A percentile compares a stretch with the other conserved stretches of the same genome.
These are phyloP conservation scores for Tachysurus fulvidraco DNA, from an alignment of 2,113 vertebrate genomes.

Conservation along the genomic window DNA sequence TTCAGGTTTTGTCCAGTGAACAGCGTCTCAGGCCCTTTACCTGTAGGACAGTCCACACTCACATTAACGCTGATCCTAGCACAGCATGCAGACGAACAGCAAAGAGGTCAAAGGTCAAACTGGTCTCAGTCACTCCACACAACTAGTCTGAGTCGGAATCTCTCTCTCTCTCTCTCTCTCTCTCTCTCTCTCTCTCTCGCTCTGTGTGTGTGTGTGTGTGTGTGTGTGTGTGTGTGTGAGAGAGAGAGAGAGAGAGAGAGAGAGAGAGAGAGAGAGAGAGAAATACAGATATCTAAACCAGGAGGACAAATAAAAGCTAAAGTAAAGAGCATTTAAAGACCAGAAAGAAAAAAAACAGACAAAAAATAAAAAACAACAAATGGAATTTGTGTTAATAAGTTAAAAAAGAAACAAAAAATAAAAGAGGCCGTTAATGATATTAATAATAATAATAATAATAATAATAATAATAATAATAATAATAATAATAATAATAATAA, in stretches of 20 bases:
- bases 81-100: neutral
- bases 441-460: no score
- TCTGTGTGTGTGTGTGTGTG: neutral
- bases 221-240: no score
- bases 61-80: constrained; percentile 80
- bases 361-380: neutral
- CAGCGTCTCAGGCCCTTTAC: constrained; percentile 98
- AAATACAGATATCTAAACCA: neutral
- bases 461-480: no score
- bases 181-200: no score
- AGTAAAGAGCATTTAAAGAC: no score
- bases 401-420: neutral
- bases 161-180: no score
- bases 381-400: no score
- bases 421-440: no score
- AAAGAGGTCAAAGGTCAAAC: constrained; percentile 9
- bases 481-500: no score
- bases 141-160: neutral
- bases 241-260: no score
- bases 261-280: no score
- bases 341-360: no score
- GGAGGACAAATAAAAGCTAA: neutral
- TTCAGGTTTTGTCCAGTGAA: constrained; percentile 99
- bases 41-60: constrained; percentile 96
- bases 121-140: neutral